A percentile compares a stretch with the other conserved stretches of the same genome.
Conservation (phyloP, 92 coral and sea anemone genomes). For the Epizoanthus scotinus region DNA sequence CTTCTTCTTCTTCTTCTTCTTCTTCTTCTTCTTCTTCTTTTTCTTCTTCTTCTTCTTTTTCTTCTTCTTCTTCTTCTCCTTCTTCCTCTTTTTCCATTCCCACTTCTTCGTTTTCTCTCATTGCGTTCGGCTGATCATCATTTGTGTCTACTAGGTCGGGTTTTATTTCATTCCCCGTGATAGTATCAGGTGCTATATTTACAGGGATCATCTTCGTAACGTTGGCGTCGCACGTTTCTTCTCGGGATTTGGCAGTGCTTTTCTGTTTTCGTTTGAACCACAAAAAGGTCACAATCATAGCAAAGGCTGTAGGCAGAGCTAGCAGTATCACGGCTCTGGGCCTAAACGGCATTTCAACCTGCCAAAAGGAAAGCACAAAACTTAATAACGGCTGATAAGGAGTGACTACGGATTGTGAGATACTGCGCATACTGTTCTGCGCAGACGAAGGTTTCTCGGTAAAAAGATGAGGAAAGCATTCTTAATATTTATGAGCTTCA, state of each 20-base stretch:
- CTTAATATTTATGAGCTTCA: no score
- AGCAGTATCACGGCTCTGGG: constrained; percentile 62
- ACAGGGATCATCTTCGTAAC: constrained; percentile 11
- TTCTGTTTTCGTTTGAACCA: constrained; percentile 61
- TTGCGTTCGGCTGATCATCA: constrained; percentile 2
- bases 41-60: not conserved
- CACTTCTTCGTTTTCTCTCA: not conserved
- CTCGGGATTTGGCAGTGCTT: constrained; percentile 21
- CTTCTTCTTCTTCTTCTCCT: constrained; percentile 24
- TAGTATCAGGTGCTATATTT: not conserved
- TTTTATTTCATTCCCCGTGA: constrained; percentile 11
- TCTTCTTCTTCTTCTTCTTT: no score
- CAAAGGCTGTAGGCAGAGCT: constrained; percentile 78
- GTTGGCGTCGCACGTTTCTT: constrained; percentile 1
- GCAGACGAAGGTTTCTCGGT: no score
- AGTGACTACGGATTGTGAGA: no score
- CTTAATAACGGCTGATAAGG: no score
- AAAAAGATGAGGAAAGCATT: no score
- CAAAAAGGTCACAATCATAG: constrained; percentile 60
- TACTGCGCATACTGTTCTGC: no score
- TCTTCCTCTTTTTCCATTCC: not conserved
- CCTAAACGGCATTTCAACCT: constrained; percentile 71
- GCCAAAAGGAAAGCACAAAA: not conserved
- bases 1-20: no score
- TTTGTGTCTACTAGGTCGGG: not conserved